Conservation (phyloP, 1,140 invertebrate species). For the Lasaia peninsularis region DNA sequence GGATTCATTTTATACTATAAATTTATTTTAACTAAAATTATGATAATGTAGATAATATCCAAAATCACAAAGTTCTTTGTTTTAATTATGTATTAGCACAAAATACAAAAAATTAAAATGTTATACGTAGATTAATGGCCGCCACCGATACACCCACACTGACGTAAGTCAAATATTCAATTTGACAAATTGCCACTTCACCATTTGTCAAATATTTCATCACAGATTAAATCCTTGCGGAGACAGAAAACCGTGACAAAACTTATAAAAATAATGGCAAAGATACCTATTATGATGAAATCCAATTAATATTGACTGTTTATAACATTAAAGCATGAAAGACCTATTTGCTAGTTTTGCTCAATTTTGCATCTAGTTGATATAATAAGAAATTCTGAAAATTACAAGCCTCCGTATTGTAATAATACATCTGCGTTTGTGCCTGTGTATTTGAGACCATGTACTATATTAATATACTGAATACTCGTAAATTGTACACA, state of each 20-base stretch:
- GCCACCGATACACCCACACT: constrained; percentile 72
- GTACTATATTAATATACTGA: no score
- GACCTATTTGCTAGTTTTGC: no score
- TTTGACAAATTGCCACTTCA: constrained; percentile 65
- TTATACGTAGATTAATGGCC: constrained; percentile 74
- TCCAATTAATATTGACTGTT: no score
- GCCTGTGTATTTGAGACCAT: no score
- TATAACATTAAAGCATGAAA: no score
- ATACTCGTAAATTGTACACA: no score
- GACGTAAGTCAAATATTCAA: constrained; percentile 70
- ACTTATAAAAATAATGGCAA: no score
- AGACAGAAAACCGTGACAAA: not conserved
- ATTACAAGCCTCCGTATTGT: no score
- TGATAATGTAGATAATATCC: constrained; percentile 42
- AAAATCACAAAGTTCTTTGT: constrained; percentile 63
- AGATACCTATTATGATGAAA: not conserved
- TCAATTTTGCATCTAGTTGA: no score
- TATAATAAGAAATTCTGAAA: no score
- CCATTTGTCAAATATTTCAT: constrained; percentile 3
- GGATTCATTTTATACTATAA: constrained; percentile 74
- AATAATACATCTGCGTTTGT: no score
- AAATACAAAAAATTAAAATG: constrained; percentile 68
- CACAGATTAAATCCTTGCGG: not conserved
- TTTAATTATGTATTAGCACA: constrained; percentile 46
- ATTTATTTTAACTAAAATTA: constrained; percentile 51